Percentiles rank a stretch among this genome's conserved stretches.
Conservation (phyloP, 2,888 invertebrate species). For the Gastrophysa polygoni region DNA sequence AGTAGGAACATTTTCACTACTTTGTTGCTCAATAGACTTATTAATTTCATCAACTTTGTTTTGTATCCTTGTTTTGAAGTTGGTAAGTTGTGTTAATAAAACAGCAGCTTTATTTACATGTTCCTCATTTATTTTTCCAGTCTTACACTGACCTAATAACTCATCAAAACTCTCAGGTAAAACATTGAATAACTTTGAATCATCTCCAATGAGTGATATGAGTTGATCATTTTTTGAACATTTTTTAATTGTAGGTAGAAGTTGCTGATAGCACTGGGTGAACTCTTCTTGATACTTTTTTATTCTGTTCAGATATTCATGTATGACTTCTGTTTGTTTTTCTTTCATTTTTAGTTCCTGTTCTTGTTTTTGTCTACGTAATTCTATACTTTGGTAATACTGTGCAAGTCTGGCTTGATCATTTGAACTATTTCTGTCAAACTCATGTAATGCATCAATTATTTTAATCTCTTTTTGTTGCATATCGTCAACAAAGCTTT, state of each 20-base stretch:
- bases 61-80: constrained; percentile 58
- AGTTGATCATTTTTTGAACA: constrained; percentile 37
- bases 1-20: neutral
- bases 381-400: constrained; percentile 53
- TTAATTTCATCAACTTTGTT: constrained; percentile 58
- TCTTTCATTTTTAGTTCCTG: constrained; percentile 61
- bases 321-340: constrained; percentile 42
- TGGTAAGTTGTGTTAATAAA: constrained; percentile 46
- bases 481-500: constrained; percentile 54
- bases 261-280: constrained; percentile 63
- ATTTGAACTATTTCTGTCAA: constrained; percentile 62
- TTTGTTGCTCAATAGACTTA: constrained; percentile 39
- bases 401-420: constrained; percentile 63
- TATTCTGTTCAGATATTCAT: constrained; percentile 60
- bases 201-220: constrained; percentile 47
- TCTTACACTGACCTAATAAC: constrained; percentile 60
- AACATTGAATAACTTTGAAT: constrained; percentile 56
- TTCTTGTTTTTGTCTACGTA: constrained; percentile 60
- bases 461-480: constrained; percentile 60
- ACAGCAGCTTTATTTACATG: constrained; percentile 64
- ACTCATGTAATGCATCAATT: constrained; percentile 59
- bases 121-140: constrained; percentile 58
- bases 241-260: constrained; percentile 58
- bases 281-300: constrained; percentile 65
- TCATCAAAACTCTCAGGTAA: constrained; percentile 59